Evolutionary conservation across 2,113 vertebrate species (phyloP).

Genomic region (Xerus inauris): DNA sequence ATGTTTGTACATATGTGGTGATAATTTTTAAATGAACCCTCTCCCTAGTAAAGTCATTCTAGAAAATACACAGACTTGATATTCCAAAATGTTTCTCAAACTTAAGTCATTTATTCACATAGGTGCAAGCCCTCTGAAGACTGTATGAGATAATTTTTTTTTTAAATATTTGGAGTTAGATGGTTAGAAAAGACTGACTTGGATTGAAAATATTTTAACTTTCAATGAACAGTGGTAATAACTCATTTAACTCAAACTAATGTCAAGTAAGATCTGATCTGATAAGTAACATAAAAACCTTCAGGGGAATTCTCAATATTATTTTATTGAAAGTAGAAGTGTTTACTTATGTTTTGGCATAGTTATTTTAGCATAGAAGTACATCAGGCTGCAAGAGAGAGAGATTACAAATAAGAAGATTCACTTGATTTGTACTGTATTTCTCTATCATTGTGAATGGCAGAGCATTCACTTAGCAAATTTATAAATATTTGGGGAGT

Average conservation of each 20-base stretch:
- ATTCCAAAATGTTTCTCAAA: constrained; percentile 22
- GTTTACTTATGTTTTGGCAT: background rate
- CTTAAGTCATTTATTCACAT: background rate
- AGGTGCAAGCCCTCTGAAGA: background rate
- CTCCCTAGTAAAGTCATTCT: background rate
- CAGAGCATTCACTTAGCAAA: background rate
- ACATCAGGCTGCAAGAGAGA: background rate
- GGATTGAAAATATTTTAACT: background rate
- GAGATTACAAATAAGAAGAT: background rate
- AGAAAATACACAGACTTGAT: background rate
- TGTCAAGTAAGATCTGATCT: background rate
- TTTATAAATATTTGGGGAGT: background rate
- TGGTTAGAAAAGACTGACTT: background rate
- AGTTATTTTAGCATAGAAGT: background rate
- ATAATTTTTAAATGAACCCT: constrained; percentile 51
- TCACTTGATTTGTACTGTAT: background rate
- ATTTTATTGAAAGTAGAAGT: background rate
- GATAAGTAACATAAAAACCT: background rate
- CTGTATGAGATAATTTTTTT: background rate
- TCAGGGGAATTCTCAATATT: background rate
- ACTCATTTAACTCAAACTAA: constrained; percentile 7
- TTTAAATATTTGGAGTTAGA: background rate
- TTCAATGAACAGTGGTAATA: background rate
- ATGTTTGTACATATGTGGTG: background rate
- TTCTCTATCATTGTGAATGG: background rate